Evolutionary conservation across 2,113 vertebrate genomes (phyloP).

Genomic region (Silurus asotus): DNA sequence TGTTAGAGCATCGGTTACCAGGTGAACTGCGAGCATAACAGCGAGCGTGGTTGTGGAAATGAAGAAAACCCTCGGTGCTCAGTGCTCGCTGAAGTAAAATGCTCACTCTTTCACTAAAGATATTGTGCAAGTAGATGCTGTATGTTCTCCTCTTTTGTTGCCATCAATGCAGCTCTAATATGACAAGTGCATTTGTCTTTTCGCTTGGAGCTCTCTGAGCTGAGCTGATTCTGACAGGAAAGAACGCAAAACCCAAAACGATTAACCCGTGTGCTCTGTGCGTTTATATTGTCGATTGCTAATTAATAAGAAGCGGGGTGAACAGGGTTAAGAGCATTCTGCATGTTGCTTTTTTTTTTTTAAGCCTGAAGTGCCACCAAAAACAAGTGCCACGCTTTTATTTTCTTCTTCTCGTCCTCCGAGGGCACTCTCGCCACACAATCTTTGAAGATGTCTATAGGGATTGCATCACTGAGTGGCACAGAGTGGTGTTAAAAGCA

Average conservation of each 20-base stretch:
- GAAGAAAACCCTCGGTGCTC: too few relatives aligned
- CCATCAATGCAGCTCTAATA: not conserved
- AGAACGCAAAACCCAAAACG: not conserved
- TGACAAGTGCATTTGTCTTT: not conserved
- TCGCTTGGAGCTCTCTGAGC: not conserved
- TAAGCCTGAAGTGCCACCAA: slow-evolving; percentile 59
- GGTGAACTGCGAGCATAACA: too few relatives aligned
- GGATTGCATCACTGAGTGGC: slow-evolving; percentile 33
- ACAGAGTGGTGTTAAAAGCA: slow-evolving; percentile 35
- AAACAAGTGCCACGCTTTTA: slow-evolving; percentile 63
- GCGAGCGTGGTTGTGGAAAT: too few relatives aligned
- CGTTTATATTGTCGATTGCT: not conserved
- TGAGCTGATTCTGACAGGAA: not conserved
- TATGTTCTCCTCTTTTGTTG: not conserved
- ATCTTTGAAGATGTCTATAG: slow-evolving; percentile 64
- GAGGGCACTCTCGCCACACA: slow-evolving; percentile 45
- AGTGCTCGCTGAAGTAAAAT: not conserved
- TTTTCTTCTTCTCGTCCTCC: slow-evolving; percentile 61
- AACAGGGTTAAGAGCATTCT: not conserved
- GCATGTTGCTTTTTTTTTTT: slow-evolving; percentile 10
- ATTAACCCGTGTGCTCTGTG: not conserved
- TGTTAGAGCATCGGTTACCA: too few relatives aligned
- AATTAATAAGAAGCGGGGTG: not conserved
- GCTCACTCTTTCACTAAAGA: not conserved
- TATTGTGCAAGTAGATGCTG: not conserved